Conservation (phyloP, 2,113 vertebrate genomes). For the Oceanodroma tethys region DNA sequence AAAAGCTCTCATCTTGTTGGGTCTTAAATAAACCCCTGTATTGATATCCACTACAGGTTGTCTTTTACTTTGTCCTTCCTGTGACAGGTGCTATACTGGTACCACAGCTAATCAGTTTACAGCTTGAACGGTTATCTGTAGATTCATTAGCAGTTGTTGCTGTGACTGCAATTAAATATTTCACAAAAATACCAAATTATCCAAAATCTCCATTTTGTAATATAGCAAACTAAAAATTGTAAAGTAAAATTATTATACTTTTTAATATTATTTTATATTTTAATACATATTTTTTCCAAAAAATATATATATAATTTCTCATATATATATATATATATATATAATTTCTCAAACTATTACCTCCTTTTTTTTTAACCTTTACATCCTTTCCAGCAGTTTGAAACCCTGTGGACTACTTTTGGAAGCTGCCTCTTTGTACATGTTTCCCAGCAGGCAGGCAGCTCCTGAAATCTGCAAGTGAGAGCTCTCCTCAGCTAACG, state of each 20-base stretch:
- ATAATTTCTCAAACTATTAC: neutral
- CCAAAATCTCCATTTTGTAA: neutral
- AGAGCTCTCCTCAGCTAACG: neutral
- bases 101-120: neutral
- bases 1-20: neutral
- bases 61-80: neutral
- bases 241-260: neutral
- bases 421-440: neutral
- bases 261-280: neutral
- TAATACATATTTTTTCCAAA: neutral
- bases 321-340: too few relatives aligned
- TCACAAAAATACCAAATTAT: neutral
- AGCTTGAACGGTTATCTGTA: neutral
- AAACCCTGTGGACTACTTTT: neutral
- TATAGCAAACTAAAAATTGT: neutral
- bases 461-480: slow-evolving; percentile 10
- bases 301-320: neutral
- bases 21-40: neutral
- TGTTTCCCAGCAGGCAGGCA: slow-evolving; percentile 30
- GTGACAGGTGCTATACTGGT: neutral
- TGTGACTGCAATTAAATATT: neutral
- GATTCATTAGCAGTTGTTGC: neutral
- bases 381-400: neutral
- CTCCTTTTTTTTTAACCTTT: neutral
- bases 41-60: neutral